Base-by-base conservation (phyloP, 2,113 vertebrate genomes). In the Riparia riparia region DNA sequence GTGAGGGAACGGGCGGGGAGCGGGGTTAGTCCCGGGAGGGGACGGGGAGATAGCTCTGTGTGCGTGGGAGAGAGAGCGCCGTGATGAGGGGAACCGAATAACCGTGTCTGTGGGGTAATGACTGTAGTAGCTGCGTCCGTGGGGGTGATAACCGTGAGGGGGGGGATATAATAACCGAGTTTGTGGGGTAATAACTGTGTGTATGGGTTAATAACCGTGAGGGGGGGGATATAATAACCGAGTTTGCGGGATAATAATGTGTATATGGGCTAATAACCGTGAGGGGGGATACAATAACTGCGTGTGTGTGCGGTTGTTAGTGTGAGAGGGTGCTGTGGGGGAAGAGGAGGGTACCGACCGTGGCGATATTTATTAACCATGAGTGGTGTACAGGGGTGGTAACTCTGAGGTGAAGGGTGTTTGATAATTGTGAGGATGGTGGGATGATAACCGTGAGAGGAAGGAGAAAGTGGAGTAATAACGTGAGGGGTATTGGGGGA, bases 291-390 rank as follows among this genome's bases (percentile, higher is more conserved):
- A 2, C 6, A 19, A 37, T 25, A 37, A 26, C 26, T 5, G 1
- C 3, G 34, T n/a, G 18, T 50, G 15, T 6, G 37, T 21, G 37
- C 2, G 7, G 26, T 10, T 26, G 0, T 44, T 15, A 18, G 10
- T 44, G 51, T 37, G 37, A 10, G 18, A 5, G n/a, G 17, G 5
- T n/a, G 82, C 49, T 41, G 22, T 56, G 69, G 41, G 65, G 42
- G 29, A 29, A 19, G 12, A 6, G 12, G 60, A 29, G 60, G 69
- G 34, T 11, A 4, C 29, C 28, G 12, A 3, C 60, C 8, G 1
- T 25, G 50, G 3, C 29, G 37, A 6, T 20, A 1, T 51, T 68
- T 39, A 7, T 53, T 39, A 39, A 39, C 14, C 32, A 0, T 5
- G 15, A 28, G 32, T 4, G 45, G 54, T 45, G 21, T 32, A 26